Conservation (phyloP, 2,888 invertebrate genomes). For the Lamellibrachia columna region DNA sequence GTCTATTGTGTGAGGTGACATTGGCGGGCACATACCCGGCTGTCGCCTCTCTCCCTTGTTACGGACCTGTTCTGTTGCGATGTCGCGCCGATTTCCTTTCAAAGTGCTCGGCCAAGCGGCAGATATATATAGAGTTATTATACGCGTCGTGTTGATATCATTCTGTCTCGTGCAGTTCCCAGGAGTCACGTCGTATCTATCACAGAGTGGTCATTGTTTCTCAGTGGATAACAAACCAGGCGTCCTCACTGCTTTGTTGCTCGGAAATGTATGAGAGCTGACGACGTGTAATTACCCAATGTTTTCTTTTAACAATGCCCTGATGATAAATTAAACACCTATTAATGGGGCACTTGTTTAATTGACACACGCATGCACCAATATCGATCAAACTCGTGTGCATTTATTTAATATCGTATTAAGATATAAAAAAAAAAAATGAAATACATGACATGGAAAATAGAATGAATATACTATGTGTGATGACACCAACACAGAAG, state of each 20-base stretch:
- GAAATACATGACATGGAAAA: too few species aligned
- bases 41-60: not conserved
- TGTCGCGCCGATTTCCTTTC: not conserved
- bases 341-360: not conserved
- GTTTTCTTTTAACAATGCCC: not conserved
- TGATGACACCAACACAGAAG: too few species aligned
- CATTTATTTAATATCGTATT: not conserved
- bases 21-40: not conserved
- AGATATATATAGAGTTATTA: slow-evolving; percentile 16
- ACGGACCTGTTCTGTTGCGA: not conserved
- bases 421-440: too few species aligned
- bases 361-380: not conserved
- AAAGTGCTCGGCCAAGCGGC: not conserved
- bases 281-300: not conserved
- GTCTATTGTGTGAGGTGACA: not conserved
- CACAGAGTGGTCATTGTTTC: not conserved
- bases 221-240: not conserved
- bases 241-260: not conserved
- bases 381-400: not conserved
- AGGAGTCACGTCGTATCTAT: not conserved
- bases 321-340: not conserved
- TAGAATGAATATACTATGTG: too few species aligned
- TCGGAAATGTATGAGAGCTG: not conserved
- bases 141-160: not conserved
- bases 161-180: not conserved